Evolutionary conservation across 2,797 vertebrate genomes (phyloP), one percentile per base, ranked within the genome.

Genomic region (Cossypha polioptera): DNA sequence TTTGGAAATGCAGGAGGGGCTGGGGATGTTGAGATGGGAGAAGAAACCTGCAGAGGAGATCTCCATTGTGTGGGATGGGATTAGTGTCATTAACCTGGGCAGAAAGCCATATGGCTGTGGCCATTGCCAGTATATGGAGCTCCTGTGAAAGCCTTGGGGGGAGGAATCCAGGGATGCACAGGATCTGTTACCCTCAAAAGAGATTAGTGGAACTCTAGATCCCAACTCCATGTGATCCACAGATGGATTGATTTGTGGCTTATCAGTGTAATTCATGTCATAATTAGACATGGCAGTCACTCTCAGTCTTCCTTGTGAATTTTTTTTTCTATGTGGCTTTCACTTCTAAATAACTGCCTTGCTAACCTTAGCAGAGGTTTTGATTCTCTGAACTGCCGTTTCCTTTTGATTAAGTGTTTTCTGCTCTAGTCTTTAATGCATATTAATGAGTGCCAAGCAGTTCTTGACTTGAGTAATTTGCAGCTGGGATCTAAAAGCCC

Each of bases 381-480:
- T 80, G 91, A 85, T 90, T 96, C 92, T 94, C 78, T 65, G 68
- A 93, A 87, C 77, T 89, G 45, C 67, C 8, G 0, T 85, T 95
- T 93, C 57, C 84, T 94, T 95, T 90, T 96, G 94, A 95, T 95
- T 93, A 96, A 95, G 85, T 86, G 88, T 88, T 63, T 93, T 96
- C 71, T 93, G 53, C 78, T 92, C 11, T 36, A 68, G 82, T 91
- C 71, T 92, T 95, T 80, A 86, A 68, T 91, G 86, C 90, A 68
- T 95, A 82, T 94, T 95, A 96, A 95, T 72, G 75, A 95, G 36
- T 54, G 31, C 68, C 86, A 96, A 95, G 86, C 78, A 92, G 75
- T 87, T 50, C 89, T 95, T 80, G 81, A 90, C 84, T 95, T 28
- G 47, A 90, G 84, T 92, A 83, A 95, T 94, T 96, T 94, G 71